Evolutionary conservation across 2,888 invertebrate species (phyloP).

Genomic region (Graphium colonna): DNA sequence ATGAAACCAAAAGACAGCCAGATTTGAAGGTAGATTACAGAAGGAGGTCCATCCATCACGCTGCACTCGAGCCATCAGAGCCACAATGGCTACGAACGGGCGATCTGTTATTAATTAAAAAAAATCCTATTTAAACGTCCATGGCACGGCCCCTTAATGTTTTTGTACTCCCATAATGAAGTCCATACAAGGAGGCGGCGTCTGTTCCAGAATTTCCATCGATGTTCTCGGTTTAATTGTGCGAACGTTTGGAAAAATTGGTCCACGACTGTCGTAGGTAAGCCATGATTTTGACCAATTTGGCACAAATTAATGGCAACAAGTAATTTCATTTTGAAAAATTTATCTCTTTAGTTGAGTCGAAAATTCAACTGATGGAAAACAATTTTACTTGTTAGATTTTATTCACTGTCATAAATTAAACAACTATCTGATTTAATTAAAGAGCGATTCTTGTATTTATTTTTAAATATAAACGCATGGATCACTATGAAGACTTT

Average conservation of each 20-base stretch:
- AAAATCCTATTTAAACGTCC: constrained; percentile 58
- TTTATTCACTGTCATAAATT: no score
- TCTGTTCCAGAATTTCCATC: constrained; percentile 68
- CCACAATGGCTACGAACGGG: constrained; percentile 22
- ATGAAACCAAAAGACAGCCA: constrained; percentile 12
- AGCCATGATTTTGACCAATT: neutral
- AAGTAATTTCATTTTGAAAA: no score
- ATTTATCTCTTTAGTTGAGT: no score
- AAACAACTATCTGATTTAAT: no score
- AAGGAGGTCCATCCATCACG: constrained; percentile 41
- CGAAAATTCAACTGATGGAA: no score
- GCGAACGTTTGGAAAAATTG: constrained; percentile 30
- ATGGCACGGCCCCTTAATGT: constrained; percentile 43
- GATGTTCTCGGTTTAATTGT: constrained; percentile 51
- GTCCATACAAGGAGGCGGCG: constrained; percentile 57
- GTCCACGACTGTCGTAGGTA: constrained; percentile 12
- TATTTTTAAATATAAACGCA: no score
- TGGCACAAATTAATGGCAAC: no score
- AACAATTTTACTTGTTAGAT: no score
- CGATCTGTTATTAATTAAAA: constrained; percentile 58
- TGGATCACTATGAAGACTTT: no score
- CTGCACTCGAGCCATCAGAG: constrained; percentile 17
- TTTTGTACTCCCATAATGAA: constrained; percentile 67
- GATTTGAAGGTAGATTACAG: constrained; percentile 30
- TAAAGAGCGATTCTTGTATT: no score